Evolutionary conservation across 1,140 invertebrate genomes (phyloP), one percentile per base, ranked within the genome.

Genomic region (Limonius californicus): DNA sequence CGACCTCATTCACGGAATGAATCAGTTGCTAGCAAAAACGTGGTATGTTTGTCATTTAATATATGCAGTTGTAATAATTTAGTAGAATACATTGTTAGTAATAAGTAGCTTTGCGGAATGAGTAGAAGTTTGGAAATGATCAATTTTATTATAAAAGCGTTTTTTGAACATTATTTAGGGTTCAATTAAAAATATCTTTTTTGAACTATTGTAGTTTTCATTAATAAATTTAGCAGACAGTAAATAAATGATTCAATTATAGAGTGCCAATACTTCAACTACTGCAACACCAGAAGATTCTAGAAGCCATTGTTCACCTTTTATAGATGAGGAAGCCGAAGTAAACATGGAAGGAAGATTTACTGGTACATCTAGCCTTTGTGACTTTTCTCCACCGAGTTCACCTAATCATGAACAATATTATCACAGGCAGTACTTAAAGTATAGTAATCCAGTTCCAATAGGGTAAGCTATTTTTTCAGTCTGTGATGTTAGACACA

Each of bases 1-100:
- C 79, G 95, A 30, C 94, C 95, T 3, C 93, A 96, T 76, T 91
- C 89, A 16, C 81, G 92, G 30, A 95, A 93, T 72, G 91, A 94
- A 72, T 85, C 85, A 43, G 82, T 79, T 16, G 79, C 82, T 56
- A 77, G 73, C 58, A 77, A 75, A 69, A 75, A 57, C 65, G 77
- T 78, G 20, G 81, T 83, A 73, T 71, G 67, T 67, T 18, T 47
- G n/a, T n/a, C n/a, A n/a, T n/a, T n/a, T 8, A 35, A n/a, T n/a
- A n/a, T n/a, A n/a, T n/a, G n/a, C n/a, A n/a, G n/a, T n/a, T n/a
- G n/a, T n/a, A n/a, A n/a, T n/a, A n/a, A n/a, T n/a, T n/a, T n/a
- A n/a, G n/a, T n/a, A n/a, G n/a, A n/a, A n/a, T n/a, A n/a, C n/a
- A n/a, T n/a, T n/a, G n/a, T n/a, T n/a, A n/a, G n/a, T n/a, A n/a